phyloP scores from a whole-genome alignment of 2,888 invertebrate species.

The Oscheius onirici region DNA sequence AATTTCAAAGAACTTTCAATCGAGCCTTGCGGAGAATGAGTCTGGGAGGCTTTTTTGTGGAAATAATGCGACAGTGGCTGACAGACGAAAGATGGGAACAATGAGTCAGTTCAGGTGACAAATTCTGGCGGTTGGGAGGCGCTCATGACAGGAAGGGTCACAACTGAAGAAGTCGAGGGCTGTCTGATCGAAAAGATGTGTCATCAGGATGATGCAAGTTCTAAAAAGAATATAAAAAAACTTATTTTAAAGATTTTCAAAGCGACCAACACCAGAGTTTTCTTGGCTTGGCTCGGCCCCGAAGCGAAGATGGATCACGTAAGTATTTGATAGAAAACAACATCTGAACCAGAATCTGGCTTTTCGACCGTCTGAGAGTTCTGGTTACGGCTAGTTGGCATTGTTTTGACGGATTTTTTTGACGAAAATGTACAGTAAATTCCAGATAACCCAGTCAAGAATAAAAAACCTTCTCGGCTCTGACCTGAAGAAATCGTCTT shows the following conservation, averaged over 20 bases:
- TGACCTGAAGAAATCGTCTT: background rate
- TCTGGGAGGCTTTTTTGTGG: too few species aligned
- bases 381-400: too few species aligned
- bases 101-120: background rate
- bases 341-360: too few species aligned
- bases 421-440: background rate
- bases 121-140: background rate
- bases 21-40: too few species aligned
- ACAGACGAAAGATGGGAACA: background rate
- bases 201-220: too few species aligned
- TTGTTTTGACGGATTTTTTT: too few species aligned
- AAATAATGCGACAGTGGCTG: too few species aligned
- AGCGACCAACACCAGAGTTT: background rate
- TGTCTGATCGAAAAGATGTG: background rate
- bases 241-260: background rate
- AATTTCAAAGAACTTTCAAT: too few species aligned
- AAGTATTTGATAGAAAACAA: too few species aligned
- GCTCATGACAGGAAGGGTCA: background rate
- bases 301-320: too few species aligned
- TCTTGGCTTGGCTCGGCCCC: too few species aligned
- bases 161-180: background rate
- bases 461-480: background rate
- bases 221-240: background rate
- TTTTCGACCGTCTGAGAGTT: too few species aligned
- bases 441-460: background rate